Evolutionary conservation across 1,140 invertebrate species (phyloP), one percentile per base, ranked within the genome.

Genomic region (Calephelis nemesis): DNA sequence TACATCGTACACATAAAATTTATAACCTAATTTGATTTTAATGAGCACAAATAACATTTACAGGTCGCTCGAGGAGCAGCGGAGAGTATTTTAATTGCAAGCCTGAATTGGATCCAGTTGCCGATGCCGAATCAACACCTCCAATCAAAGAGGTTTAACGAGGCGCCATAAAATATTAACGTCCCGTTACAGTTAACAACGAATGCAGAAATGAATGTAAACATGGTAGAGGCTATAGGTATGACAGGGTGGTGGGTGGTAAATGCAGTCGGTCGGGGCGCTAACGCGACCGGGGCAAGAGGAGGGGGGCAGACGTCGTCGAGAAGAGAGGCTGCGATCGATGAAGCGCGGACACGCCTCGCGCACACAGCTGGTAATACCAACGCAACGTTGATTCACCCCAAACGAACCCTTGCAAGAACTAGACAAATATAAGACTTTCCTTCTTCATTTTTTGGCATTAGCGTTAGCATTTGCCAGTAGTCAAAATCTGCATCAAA

Each of bases 331-430:
- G 85, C 87, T 91, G 87, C 88, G 88, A 91, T 91, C 88, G 88
- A 91, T 91, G 88, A 83, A 88, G 86, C 88, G 88, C 87, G 86
- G 87, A 88, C 87, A 89, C 87, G 88, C 88, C 88, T 91, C 84
- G 88, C 88, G 88, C 87, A 83, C 80, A 58, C 52, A 58, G 52
- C 54, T 58, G 67, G 62, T 64, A 68, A 40, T 78, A 72, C 79
- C 74, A 71, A 72, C 76, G 76, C 78, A 75, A 65, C 77, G 72
- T 79, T 83, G 80, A 87, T 84, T 88, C 83, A 82, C 67, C 67
- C 77, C 50, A 58, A 58, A 15, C 8, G 12, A 30, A 58, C 30
- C 54, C 30, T 58, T 30, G 19, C 9, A 30, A 58, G 19, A 58
- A 39, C 19, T 58, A 58, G 13, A 1, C 11, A n/a, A 30, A 58